A percentile compares a stretch with the other conserved stretches of the same genome.
Evolutionary conservation across 2,888 invertebrate genomes (phyloP).

Genomic region (Clistopyga incitator): DNA sequence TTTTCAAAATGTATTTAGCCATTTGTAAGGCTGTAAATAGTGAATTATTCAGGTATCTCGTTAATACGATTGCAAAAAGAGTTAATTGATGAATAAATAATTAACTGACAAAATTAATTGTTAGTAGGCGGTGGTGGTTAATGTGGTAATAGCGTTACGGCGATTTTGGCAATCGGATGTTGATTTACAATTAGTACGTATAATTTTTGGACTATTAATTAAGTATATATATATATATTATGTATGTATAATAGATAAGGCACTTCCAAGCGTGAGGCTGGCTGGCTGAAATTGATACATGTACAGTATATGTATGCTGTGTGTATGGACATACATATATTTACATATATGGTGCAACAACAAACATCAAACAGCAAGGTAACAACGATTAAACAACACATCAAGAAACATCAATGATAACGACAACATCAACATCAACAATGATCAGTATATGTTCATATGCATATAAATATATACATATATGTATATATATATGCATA

Average conservation of each 20-base stretch:
- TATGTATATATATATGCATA: conserved; percentile 61
- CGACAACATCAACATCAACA: conserved; percentile 83
- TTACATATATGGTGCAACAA: conserved; percentile 82
- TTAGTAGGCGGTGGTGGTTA: conserved; percentile 64
- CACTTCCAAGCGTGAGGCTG: conserved; percentile 82
- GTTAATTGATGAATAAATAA: conserved; percentile 15
- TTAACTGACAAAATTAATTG: conserved; percentile 36
- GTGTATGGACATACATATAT: conserved; percentile 58
- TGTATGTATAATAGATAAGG: conserved; percentile 68
- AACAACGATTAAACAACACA: conserved; percentile 84
- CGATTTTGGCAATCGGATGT: conserved; percentile 50
- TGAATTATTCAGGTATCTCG: background rate
- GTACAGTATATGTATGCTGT: conserved; percentile 51
- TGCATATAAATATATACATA: conserved; percentile 48
- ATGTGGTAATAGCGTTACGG: conserved; percentile 64
- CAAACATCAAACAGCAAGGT: conserved; percentile 84
- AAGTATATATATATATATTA: conserved; percentile 27
- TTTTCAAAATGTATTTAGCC: background rate
- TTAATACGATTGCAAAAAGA: background rate
- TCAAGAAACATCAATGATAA: conserved; percentile 83
- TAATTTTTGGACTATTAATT: conserved; percentile 25
- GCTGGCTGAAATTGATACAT: conserved; percentile 77
- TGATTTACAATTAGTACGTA: conserved; percentile 22
- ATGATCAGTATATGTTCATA: conserved; percentile 73
- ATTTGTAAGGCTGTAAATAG: background rate